phyloP scores from a whole-genome alignment of 1,140 invertebrate species.

The Hydropsyche tenuis region DNA sequence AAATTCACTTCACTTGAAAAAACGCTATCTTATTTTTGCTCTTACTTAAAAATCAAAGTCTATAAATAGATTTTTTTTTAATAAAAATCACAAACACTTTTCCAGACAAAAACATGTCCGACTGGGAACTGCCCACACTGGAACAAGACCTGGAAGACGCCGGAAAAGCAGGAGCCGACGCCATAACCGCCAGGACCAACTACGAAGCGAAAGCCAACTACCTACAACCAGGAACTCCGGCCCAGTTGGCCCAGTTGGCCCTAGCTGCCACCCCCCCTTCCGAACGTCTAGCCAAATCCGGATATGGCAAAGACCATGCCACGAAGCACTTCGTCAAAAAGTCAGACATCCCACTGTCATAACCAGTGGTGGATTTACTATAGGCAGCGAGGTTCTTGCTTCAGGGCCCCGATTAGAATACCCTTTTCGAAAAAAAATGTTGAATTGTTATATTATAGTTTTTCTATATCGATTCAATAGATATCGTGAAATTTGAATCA shows the following conservation, averaged over 20 bases:
- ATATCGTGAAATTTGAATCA: no score
- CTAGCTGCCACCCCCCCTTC: slow-evolving; percentile 67
- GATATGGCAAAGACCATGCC: slow-evolving; percentile 71
- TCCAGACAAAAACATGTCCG: slow-evolving; percentile 22
- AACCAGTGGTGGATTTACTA: no score
- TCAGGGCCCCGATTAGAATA: no score
- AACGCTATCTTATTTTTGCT: background rate
- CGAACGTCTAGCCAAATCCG: slow-evolving; percentile 66
- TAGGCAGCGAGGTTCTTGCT: no score
- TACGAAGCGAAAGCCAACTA: slow-evolving; percentile 63
- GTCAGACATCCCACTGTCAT: no score
- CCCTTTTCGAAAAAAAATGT: no score
- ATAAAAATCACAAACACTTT: no score
- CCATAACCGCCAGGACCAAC: slow-evolving; percentile 62
- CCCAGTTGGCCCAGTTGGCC: slow-evolving; percentile 72
- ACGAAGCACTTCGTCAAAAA: slow-evolving; percentile 62
- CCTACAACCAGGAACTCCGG: slow-evolving; percentile 64
- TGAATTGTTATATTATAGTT: no score
- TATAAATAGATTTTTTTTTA: no score
- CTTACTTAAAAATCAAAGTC: no score
- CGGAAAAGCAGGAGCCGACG: slow-evolving; percentile 63
- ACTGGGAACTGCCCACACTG: slow-evolving; percentile 53
- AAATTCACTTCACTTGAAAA: no score
- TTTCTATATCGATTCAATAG: no score
- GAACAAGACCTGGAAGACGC: slow-evolving; percentile 57